Evolutionary conservation across 2,888 invertebrate species (phyloP), one percentile per base, ranked within the genome.

Genomic region (Junonia oenone): DNA sequence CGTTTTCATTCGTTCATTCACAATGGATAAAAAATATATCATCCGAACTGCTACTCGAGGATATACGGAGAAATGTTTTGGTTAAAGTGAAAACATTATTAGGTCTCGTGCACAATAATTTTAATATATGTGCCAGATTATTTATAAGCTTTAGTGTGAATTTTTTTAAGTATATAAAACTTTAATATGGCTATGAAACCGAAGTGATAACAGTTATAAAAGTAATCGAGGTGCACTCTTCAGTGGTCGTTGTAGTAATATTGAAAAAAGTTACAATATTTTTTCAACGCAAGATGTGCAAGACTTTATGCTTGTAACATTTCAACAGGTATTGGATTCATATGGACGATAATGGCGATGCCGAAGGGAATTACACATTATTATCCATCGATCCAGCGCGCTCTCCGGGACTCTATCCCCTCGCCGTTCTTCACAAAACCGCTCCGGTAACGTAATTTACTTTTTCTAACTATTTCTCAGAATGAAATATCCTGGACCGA

Each of bases 291-390:
- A n/a, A n/a, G n/a, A n/a, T 26, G 22, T 26, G 2, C 4, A 26
- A 14, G 8, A 50, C 13, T 19, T 43, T 19, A 22, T 1, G 11
- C n/a, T 31, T 17, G 13, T n/a, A 13, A 33, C 13, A 43, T 52
- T 37, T 55, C 11, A 33, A 59, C 76, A 96, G 98, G 38, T 98
- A 97, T 79, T 94, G 95, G 91, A 95, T 96, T n/a, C 95, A 96
- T 73, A 97, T 98, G 92, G 97, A 98, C 79, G 94, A 95, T 68
- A 95, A 96, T 69, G 98, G 97, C 0, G 98, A 98, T 73, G 96
- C 98, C 0, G 97, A 97, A 73, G 98, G 98, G 9, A 98, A 98
- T 91, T 98, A 97, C 84, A 97, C 98, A 0, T 91, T 98, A 61
- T 92, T 98, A 65, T 94, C 95, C 2, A 64, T 89, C 50, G 78